A percentile compares a stretch with the other conserved stretches of the same genome.
Conservation (phyloP, 2,888 invertebrate species). For the Cantharis flavilabris region DNA sequence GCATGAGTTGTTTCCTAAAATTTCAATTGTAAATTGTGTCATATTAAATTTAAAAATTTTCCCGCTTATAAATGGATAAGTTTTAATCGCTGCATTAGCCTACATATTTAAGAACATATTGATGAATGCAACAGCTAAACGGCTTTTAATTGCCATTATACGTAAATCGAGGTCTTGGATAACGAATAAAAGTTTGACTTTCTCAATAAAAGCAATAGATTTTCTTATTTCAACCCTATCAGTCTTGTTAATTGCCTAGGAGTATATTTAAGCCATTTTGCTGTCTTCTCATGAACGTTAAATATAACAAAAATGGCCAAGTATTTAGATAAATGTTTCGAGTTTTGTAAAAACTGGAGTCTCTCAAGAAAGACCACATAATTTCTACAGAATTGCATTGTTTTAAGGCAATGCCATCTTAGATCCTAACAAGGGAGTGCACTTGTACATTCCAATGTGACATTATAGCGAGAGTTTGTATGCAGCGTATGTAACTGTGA, state of each 20-base stretch:
- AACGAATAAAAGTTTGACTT: conserved; percentile 1
- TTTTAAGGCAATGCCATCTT: conserved; percentile 39
- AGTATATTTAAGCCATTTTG: conserved; percentile 5
- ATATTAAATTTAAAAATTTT: neutral
- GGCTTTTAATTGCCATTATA: conserved; percentile 5
- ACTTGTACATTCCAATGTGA: conserved; percentile 34
- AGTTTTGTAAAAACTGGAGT: conserved; percentile 31
- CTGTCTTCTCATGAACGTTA: conserved; percentile 11
- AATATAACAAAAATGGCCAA: conserved; percentile 28
- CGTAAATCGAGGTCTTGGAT: conserved; percentile 1
- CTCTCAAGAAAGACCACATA: conserved; percentile 35
- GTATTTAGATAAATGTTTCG: conserved; percentile 32
- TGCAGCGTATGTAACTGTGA: conserved; percentile 26
- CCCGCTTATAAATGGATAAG: neutral
- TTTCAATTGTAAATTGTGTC: conserved; percentile 13
- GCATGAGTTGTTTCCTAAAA: neutral
- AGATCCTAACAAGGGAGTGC: conserved; percentile 40
- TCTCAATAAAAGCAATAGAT: conserved; percentile 2
- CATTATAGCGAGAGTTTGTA: conserved; percentile 31
- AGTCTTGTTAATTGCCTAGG: neutral
- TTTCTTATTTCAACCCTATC: neutral
- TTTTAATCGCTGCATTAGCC: conserved; percentile 5
- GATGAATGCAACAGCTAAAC: neutral
- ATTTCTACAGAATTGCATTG: conserved; percentile 39
- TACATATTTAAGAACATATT: conserved; percentile 9